Base-by-base conservation (phyloP, 2,888 invertebrate species). In the Drosophila mimica region DNA sequence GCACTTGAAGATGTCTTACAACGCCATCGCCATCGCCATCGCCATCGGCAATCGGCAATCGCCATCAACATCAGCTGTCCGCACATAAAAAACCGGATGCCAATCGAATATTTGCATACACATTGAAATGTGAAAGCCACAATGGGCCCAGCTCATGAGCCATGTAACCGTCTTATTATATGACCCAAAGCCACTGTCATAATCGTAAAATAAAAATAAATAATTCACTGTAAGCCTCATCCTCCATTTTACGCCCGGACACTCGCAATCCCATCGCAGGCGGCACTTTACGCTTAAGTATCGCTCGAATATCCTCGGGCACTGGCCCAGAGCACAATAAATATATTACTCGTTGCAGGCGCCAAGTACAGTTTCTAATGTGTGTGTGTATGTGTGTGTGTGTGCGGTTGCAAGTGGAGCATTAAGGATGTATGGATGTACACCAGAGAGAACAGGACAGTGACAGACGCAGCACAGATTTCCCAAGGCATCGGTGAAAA, bases 91-190 rank as follows among this genome's bases (percentile, higher is more conserved):
- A 13, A 3, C 53, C 63, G 69, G 51, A 60, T 79, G 70, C 43
- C 71, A 70, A 77, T 77, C 60, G 62, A 48, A 59, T 88, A 85
- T 83, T 86, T 86, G 90, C 85, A 88, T 88, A 76, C 57, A 70
- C 88, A 84, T 85, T 74, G 82, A 85, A 84, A 72, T 76, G 52
- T 78, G 88, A 88, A 88, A 80, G 89, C 78, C 85, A 68, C 79
- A 77, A 82, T 57, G 57, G 69, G 70, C 20, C 28, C 34, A 15
- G 28, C 7, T 20, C 36, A 54, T 36, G 9, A 11, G 54, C n/a
- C 25, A 25, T 25, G 25, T 56, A 15, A 15, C 48, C 38, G 70
- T 66, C 71, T 77, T 75, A 84, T 84, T 82, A 79, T 82, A 84
- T 74, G 64, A 61, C 40, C 74, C 49, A 60, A 71, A 65, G 57